phyloP scores from a whole-genome alignment of 2,113 vertebrate species.

The Tachysurus vachellii region DNA sequence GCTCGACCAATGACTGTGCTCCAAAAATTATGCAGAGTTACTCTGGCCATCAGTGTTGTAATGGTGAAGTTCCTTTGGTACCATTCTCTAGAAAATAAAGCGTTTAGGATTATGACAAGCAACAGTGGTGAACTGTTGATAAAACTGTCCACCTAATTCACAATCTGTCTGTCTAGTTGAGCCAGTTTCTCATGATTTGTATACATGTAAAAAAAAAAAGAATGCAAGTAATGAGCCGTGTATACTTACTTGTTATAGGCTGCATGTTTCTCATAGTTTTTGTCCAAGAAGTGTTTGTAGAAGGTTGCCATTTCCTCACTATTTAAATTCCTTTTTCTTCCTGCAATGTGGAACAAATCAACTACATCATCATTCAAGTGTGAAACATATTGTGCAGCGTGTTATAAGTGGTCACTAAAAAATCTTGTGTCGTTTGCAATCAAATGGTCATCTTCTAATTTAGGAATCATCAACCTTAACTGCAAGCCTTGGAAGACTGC shows the following conservation, averaged over 20 bases:
- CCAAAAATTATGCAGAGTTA: conserved; percentile 77
- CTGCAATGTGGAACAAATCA: conserved; percentile 60
- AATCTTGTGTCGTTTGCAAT: not conserved
- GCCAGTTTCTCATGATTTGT: not conserved
- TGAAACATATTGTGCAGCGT: not conserved
- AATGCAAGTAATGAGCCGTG: not conserved
- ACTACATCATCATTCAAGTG: not conserved
- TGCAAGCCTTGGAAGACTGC: not conserved
- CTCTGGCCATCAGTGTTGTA: conserved; percentile 88
- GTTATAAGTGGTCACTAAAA: not conserved
- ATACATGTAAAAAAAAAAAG: not conserved
- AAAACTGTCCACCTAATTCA: conserved; percentile 7
- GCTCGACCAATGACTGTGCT: conserved; percentile 61
- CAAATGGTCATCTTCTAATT: not conserved
- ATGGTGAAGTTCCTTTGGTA: conserved; percentile 89
- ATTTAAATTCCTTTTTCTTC: conserved; percentile 75
- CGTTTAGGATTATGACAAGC: not conserved
- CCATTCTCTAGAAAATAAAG: conserved; percentile 79
- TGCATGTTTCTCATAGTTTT: conserved; percentile 82
- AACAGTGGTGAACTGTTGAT: not conserved
- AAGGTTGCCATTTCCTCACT: conserved; percentile 93
- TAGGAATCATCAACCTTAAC: not conserved
- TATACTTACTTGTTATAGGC: conserved; percentile 87
- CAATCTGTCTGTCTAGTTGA: not conserved
- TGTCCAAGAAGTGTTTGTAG: conserved; percentile 89